Percentiles rank a stretch among this genome's conserved stretches.
Evolutionary conservation across 1,140 invertebrate genomes (phyloP).

Genomic region (Zaprionus capensis): DNA sequence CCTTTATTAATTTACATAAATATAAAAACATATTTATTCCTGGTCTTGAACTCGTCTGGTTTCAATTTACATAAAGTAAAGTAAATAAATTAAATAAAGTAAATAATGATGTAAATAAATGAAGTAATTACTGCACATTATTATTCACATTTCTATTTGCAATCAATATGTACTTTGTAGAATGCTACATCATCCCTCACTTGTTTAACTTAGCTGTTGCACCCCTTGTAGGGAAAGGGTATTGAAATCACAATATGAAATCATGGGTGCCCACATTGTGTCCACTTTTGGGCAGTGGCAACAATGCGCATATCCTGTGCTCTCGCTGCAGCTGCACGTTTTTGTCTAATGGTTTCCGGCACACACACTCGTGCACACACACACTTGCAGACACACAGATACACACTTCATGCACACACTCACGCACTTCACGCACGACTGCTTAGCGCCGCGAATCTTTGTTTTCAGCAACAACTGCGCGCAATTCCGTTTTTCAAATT

Average conservation of each 20-base stretch:
- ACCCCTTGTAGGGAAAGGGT: not conserved
- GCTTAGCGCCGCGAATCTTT: slow-evolving; percentile 79
- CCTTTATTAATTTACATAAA: too few relatives aligned
- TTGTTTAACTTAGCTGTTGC: not conserved
- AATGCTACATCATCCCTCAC: not conserved
- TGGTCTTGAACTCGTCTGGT: too few relatives aligned
- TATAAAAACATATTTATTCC: too few relatives aligned
- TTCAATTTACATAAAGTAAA: too few relatives aligned
- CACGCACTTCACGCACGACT: slow-evolving; percentile 75
- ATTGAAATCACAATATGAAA: slow-evolving; percentile 34
- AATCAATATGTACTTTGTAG: too few relatives aligned
- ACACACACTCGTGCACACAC: slow-evolving; percentile 34
- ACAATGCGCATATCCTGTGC: slow-evolving; percentile 74
- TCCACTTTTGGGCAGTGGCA: slow-evolving; percentile 75
- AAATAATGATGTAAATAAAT: not conserved
- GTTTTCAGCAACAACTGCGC: slow-evolving; percentile 76
- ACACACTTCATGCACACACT: slow-evolving; percentile 38
- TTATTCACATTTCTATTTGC: not conserved
- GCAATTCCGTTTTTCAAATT: slow-evolving; percentile 61
- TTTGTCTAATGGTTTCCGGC: slow-evolving; percentile 81
- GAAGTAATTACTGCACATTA: not conserved
- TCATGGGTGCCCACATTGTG: slow-evolving; percentile 53
- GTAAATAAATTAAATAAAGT: not conserved
- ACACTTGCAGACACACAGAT: slow-evolving; percentile 21
- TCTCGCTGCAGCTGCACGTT: slow-evolving; percentile 68